Evolutionary conservation across 2,888 invertebrate species (phyloP), one percentile per base, ranked within the genome.

Genomic region (Noctuana brunneofusca): DNA sequence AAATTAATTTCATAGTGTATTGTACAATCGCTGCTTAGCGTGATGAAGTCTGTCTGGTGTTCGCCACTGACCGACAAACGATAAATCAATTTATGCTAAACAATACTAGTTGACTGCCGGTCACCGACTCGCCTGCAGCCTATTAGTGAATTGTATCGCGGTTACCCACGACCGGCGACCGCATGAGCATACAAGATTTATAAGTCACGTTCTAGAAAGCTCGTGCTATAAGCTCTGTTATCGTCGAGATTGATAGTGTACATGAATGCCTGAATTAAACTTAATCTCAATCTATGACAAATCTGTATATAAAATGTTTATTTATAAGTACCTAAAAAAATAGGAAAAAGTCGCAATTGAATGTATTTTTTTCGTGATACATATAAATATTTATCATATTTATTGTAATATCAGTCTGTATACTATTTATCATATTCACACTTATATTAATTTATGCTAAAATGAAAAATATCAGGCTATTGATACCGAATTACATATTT

Each of bases 161-260:
- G 65, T 71, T 68, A 69, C 67, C 65, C 65, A 68, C 66, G 64
- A 64, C 58, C 54, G 65, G 68, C 65, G 64, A 64, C 58, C 57
- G 65, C 60, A 56, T 70, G 71, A 75, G 71, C 70, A 72, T 75
- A 75, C 54, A 71, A 75, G 80, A 84, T 85, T 83, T 81, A 82
- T 80, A 79, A 81, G 78, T 81, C 82, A 83, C 80, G 82, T 75
- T 79, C 71, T 76, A 77, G 76, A 78, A 79, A 80, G 80, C 72
- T 80, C 76, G 78, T 78, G 80, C 72, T 67, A 64, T 70, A 69
- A 71, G 69, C 73, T 76, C 73, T 74, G 69, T 69, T 75, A 74
- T 75, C 73, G 69, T 67, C 70, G 72, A 60, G 74, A 73, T 65
- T 64, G 74, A 71, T 75, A 72, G 71, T 71, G 68, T 75, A 32